Evolutionary conservation across 2,113 vertebrate species (phyloP).

Genomic region (Perca flavescens): DNA sequence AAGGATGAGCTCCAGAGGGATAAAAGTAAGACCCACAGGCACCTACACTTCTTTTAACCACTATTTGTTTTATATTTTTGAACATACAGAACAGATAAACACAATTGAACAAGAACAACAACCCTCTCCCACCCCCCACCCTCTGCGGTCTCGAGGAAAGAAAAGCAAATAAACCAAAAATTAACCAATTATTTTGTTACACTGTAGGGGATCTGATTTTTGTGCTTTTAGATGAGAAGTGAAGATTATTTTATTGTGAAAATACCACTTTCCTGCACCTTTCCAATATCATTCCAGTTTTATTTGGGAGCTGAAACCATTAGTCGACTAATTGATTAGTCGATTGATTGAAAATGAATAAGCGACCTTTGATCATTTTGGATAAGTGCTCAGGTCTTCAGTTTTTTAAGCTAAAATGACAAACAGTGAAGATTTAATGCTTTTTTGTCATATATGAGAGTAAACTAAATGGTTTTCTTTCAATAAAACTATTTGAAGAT

Average conservation of each 20-base stretch:
- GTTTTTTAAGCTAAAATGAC: too few relatives aligned
- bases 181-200: not conserved
- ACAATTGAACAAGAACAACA: too few relatives aligned
- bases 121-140: too few relatives aligned
- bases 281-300: too few relatives aligned
- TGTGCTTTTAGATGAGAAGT: not conserved
- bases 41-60: not conserved
- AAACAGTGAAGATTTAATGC: not conserved
- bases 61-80: too few relatives aligned
- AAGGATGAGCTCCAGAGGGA: constrained; percentile 95
- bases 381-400: too few relatives aligned
- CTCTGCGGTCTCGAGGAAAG: too few relatives aligned
- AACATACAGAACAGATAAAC: too few relatives aligned
- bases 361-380: too few relatives aligned
- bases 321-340: not conserved
- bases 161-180: too few relatives aligned
- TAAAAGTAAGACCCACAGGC: constrained; percentile 85
- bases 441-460: not conserved
- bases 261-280: not conserved
- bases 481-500: not conserved
- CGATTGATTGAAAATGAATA: not conserved
- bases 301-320: not conserved
- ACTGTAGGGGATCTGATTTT: not conserved
- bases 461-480: not conserved
- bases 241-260: not conserved